Evolutionary conservation across 2,113 vertebrate genomes (phyloP).

Genomic region (Columba janthina): DNA sequence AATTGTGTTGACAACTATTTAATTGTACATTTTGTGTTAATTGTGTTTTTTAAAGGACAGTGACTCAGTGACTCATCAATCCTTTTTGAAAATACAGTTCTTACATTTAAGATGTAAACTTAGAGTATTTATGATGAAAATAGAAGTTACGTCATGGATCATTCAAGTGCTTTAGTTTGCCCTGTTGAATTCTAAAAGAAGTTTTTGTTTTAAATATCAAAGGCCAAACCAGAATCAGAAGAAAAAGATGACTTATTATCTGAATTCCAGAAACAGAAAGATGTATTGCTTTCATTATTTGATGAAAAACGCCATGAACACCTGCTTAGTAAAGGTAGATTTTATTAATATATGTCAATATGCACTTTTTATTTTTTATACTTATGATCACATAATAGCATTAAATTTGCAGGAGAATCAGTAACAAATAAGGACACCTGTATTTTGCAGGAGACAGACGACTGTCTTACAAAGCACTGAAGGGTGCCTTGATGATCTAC

Average conservation of each 20-base stretch:
- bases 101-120: neutral
- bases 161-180: neutral
- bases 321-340: conserved; percentile 88
- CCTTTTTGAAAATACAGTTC: neutral
- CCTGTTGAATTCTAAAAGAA: neutral
- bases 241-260: conserved; percentile 86
- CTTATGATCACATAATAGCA: neutral
- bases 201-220: conserved; percentile 30
- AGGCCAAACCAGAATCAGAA: conserved; percentile 83
- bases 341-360: neutral
- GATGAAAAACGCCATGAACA: conserved; percentile 93
- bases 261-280: conserved; percentile 87
- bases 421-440: neutral
- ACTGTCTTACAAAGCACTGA: conserved; percentile 86
- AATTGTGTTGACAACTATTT: neutral
- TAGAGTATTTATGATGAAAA: neutral
- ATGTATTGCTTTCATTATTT: conserved; percentile 86
- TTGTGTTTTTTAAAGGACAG: neutral
- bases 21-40: neutral
- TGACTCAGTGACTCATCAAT: neutral
- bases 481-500: conserved; percentile 96
- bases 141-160: neutral
- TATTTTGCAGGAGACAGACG: conserved; percentile 82
- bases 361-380: neutral
- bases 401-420: neutral